Base-by-base conservation (phyloP, 2,888 invertebrate genomes). In the Macrosiphum euphorbiae region DNA sequence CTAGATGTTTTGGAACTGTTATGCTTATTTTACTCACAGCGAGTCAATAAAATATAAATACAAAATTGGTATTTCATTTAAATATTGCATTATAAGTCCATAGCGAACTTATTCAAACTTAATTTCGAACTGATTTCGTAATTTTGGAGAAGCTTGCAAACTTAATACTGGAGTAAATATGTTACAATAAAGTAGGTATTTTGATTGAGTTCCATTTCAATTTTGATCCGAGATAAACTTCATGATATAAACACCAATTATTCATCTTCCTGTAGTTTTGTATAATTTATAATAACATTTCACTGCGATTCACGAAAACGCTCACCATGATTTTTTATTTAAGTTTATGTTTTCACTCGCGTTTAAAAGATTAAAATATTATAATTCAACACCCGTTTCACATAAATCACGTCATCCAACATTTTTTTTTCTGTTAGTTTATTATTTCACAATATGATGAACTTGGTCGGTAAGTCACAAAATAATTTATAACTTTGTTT, bases 301-400 rank as follows among this genome's bases (percentile, higher is more conserved):
- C 5, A 1, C 13, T 16, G 13, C 7, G 52, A 90, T 84, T 52
- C 16, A 35, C 16, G 1, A 78, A 78, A 90, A 35, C 7, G 52
- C 26, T 84, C 47, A 47, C 11, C 78, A 50, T 78, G 52, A 52
- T 90, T 52, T 67, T 90, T 78, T 90, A 52, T 90, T 90, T 90
- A 78, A 50, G 90, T 67, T 50, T 78, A 78, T 90, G 26, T 50
- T 50, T 52, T 78, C 13, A 50, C 35, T 26, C 35, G 78, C 41
- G 26, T 90, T 78, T 52, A 41, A 78, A 90, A 90, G 35, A 61
- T 90, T 90, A 78, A 50, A 90, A 78, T 78, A 90, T 78, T 90
- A 90, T 90, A 90, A 90, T 52, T 52, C 90, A 84, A 41, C 35
- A 26, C 28, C 16, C 78, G 78, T 84, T 84, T 78, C 26, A 84